Evolutionary conservation across 2,888 invertebrate genomes (phyloP), one percentile per base, ranked within the genome.

Genomic region (Tachina lurida): DNA sequence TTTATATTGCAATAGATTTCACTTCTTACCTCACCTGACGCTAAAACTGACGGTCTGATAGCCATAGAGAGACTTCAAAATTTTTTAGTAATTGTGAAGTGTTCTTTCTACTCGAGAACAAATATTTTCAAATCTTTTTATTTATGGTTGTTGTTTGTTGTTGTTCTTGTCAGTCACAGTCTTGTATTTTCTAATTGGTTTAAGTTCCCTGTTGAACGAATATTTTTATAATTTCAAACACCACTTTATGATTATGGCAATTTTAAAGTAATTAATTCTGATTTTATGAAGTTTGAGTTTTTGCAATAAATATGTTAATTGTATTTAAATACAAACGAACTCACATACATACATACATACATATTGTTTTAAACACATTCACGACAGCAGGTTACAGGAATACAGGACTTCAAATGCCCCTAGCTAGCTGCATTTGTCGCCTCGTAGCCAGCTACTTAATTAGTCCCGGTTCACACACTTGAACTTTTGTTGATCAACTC

Each of bases 181-280:
- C 62, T 67, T 82, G 62, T 70, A 56, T 73, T 65, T 75, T 76
- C 75, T 82, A 75, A 75, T 82, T 82, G 81, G 81, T 49, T 81
- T 75, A 70, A 63, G 68, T 75, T 82, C 70, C 75, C 39, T 70
- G 22, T 75, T 62, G 19, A 12, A 31, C 31, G 31, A 31, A 31
- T 41, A 62, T 52, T 22, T 10, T 43, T 15, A 49, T 41, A 39
- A 58, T 65, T 56, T 58, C 45, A 65, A 67, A 76, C 65, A 31
- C 15, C 15, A 41, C 49, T 41, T 77, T 60, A 60, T 77, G 13
- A 31, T 47, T 60, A 52, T n/a, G 39, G n/a, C 15, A 43, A 60
- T 41, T 68, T 52, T 19, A 49, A 77, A 68, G n/a, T 68, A 52
- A 52, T 75, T 15, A 60, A 73, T 47, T 73, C 58, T 74, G 49